Evolutionary conservation across 2,797 vertebrate species (phyloP), one percentile per base, ranked within the genome.

Genomic region (Neopelma chrysocephalum): DNA sequence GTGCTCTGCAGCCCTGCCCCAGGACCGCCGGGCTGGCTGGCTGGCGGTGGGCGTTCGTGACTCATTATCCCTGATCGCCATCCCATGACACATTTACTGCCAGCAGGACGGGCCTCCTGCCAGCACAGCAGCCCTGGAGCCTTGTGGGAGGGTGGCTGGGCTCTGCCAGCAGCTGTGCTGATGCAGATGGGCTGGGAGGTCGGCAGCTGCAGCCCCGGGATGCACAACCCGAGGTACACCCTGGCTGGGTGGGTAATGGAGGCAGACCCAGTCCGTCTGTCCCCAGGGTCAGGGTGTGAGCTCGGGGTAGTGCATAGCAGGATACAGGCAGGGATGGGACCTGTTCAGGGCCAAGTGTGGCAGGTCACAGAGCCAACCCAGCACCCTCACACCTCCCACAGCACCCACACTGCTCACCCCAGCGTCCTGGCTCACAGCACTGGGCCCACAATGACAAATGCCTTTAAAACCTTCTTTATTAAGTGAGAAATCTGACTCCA

Each of bases 21-120:
- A 56, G 65, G 65, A 3, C 60, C 1, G 6, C 13, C 11, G 29
- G 51, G 53, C 60, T 78, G 80, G 38, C 79, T 53, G 87, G 54
- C 75, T 76, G 58, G 27, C 2, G 4, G 72, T 60, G 81, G 89
- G 82, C 3, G 40, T 89, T 82, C 26, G 34, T 91, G 95, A 96
- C 90, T 96, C 94, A 82, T 82, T 79, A 70, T 70, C 71, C 77
- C 79, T 8, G 62, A 40, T 95, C 86, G 25, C 64, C 71, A 54
- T 22, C 72, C 21, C 34, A 45, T 77, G 77, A 87, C 77, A 88
- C 65, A 68, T 62, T 60, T 26, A n/a, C 38, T 90, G 79, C 69
- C 84, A 75, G 83, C 86, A 83, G 85, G 26, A 73, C 0, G 27
- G 95, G 94, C 94, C 53, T 72, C 47, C 78, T 0, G 45, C 92